Evolutionary conservation across 2,797 vertebrate genomes (phyloP).

Genomic region (Amphiprion clarkii): DNA sequence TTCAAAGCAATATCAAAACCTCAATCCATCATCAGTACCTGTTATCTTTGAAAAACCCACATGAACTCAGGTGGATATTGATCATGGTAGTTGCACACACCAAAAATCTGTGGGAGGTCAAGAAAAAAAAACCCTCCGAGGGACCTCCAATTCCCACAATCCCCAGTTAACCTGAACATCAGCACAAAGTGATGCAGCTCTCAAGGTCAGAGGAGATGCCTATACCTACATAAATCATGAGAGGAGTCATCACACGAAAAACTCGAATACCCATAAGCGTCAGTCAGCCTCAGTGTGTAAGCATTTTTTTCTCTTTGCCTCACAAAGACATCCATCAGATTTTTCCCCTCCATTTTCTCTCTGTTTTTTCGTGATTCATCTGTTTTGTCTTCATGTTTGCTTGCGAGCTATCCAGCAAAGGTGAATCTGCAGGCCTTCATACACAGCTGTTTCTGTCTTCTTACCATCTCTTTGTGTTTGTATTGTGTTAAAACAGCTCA

Average conservation of each 20-base stretch:
- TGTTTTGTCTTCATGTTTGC: constrained; percentile 64
- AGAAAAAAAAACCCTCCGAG: constrained; percentile 67
- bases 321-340: constrained; percentile 69
- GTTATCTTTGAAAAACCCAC: constrained; percentile 69
- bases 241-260: constrained; percentile 79
- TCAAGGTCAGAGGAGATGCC: constrained; percentile 85
- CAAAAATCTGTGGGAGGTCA: constrained; percentile 76
- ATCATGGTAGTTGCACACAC: constrained; percentile 74
- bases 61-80: constrained; percentile 81
- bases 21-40: constrained; percentile 73
- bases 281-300: constrained; percentile 74
- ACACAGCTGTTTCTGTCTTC: constrained; percentile 46
- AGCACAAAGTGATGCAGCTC: constrained; percentile 83
- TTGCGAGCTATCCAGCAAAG: constrained; percentile 38
- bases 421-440: constrained; percentile 29
- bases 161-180: constrained; percentile 83
- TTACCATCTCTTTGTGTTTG: constrained; percentile 35
- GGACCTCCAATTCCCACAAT: constrained; percentile 81
- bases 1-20: constrained; percentile 77
- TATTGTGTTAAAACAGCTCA: constrained; percentile 39
- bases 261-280: constrained; percentile 75
- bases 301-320: constrained; percentile 60
- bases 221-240: constrained; percentile 87
- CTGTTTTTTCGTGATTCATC: constrained; percentile 69
- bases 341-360: constrained; percentile 40